A percentile compares a stretch with the other conserved stretches of the same genome.
phyloP scores from a whole-genome alignment of 1,140 invertebrate genomes.

The Trachymyrmex septentrionalis region DNA sequence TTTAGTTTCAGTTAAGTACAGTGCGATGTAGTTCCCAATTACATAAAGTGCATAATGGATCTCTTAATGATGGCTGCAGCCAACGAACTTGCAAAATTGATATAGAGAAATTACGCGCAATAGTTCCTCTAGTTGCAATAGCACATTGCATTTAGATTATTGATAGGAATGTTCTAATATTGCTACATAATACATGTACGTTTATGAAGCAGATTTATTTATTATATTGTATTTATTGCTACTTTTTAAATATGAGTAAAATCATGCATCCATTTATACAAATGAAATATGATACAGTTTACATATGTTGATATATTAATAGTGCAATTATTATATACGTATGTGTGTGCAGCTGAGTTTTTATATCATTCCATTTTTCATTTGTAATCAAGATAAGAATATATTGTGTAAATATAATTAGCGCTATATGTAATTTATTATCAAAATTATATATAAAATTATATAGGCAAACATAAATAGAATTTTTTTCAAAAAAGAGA shows the following conservation, averaged over 20 bases:
- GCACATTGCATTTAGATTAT: not conserved
- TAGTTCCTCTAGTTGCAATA: constrained; percentile 5
- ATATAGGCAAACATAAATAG: not conserved
- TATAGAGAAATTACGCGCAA: not conserved
- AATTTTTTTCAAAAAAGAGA: not conserved
- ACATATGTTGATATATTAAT: not conserved
- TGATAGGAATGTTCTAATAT: not conserved
- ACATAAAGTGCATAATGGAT: not conserved
- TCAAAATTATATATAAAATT: not conserved
- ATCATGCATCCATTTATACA: no score
- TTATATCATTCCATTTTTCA: not conserved
- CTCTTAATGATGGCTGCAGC: not conserved
- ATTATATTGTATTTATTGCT: no score
- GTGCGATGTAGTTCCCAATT: not conserved
- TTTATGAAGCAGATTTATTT: no score
- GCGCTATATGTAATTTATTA: not conserved
- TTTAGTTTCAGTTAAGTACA: not conserved
- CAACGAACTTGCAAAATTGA: not conserved
- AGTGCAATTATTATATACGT: not conserved
- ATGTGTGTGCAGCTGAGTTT: not conserved
- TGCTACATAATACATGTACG: not conserved
- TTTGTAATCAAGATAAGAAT: not conserved
- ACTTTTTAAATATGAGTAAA: no score
- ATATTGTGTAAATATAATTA: not conserved
- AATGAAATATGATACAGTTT: not conserved